Evolutionary conservation across 2,888 invertebrate genomes (phyloP).

Genomic region (Drosophila histrio): DNA sequence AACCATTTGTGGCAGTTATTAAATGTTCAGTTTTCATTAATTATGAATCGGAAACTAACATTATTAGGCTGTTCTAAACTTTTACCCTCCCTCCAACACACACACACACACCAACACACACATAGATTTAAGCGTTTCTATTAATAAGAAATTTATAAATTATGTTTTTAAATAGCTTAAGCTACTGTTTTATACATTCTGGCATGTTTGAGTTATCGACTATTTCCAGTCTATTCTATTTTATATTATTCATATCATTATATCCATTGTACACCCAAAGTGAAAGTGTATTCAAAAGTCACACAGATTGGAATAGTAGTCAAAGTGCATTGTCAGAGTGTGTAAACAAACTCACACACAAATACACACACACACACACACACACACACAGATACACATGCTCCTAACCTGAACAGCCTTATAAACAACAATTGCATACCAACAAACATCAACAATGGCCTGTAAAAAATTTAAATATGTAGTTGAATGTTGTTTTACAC

Average conservation of each 20-base stretch:
- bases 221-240: background rate
- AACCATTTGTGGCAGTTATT: background rate
- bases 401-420: background rate
- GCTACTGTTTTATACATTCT: background rate
- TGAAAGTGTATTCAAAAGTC: slow-evolving; percentile 12
- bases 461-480: background rate
- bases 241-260: background rate
- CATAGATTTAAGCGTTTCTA: background rate
- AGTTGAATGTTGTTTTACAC: background rate
- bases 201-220: no score
- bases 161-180: background rate
- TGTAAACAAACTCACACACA: background rate
- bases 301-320: background rate
- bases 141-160: slow-evolving; percentile 3
- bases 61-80: background rate
- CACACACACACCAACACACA: background rate
- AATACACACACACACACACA: background rate
- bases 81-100: background rate
- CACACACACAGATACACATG: background rate
- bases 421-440: background rate
- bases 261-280: slow-evolving; percentile 14
- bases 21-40: background rate
- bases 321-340: slow-evolving; percentile 9
- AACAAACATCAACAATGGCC: background rate
- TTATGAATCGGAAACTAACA: background rate